Evolutionary conservation across 2,797 vertebrate genomes (phyloP).

Genomic region (Gallinago solitaria): DNA sequence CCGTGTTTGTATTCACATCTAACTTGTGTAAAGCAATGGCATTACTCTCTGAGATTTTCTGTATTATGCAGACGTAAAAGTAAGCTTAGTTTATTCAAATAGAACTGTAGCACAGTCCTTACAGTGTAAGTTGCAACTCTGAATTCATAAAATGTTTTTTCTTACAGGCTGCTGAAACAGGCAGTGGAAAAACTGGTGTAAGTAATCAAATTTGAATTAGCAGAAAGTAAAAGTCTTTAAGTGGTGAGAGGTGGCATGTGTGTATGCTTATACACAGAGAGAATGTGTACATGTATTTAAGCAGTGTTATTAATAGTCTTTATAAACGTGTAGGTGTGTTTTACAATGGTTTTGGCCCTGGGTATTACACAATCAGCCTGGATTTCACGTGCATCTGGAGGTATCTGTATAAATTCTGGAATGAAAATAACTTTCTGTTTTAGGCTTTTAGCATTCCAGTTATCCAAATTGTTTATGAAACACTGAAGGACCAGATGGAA

Average conservation of each 20-base stretch:
- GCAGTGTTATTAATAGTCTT: neutral
- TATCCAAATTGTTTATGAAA: constrained; percentile 98
- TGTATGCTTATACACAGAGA: neutral
- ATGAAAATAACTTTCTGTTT: neutral
- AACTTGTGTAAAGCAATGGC: neutral
- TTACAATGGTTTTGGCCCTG: neutral
- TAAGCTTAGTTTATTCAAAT: neutral
- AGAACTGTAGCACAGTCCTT: neutral
- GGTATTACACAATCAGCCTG: neutral
- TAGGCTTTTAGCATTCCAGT: constrained; percentile 98
- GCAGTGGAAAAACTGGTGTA: constrained; percentile 99
- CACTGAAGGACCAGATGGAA: constrained; percentile 94
- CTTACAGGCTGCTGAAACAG: constrained; percentile 94
- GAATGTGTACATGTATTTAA: neutral
- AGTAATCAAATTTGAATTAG: constrained; percentile 68
- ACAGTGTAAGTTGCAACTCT: neutral
- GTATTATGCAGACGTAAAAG: neutral
- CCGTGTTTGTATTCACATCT: neutral
- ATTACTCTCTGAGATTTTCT: neutral
- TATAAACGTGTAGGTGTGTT: neutral
- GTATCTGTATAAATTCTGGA: neutral
- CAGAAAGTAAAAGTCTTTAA: neutral
- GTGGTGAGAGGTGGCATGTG: neutral
- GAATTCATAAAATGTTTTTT: neutral
- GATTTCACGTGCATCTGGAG: neutral